Evolutionary conservation across 2,888 invertebrate genomes (phyloP).

Genomic region (Acleris holmiana): DNA sequence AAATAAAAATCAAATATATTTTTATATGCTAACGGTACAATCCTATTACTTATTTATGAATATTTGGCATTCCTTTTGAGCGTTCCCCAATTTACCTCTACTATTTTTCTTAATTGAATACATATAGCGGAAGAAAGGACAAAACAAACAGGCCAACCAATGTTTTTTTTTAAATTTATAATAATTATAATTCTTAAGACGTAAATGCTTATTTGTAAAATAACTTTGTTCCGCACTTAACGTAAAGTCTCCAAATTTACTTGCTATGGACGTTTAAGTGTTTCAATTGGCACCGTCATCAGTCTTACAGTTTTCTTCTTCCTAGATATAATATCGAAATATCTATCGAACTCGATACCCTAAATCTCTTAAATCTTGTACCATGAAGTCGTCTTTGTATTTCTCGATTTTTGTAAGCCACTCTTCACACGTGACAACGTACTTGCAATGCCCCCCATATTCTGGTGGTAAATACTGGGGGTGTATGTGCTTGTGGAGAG

Average conservation of each 20-base stretch:
- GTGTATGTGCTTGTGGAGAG: constrained; percentile 68
- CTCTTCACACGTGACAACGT: constrained; percentile 85
- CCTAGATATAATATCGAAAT: background rate
- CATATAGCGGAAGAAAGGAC: too few relatives aligned
- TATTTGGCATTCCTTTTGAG: too few relatives aligned
- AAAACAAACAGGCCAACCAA: too few relatives aligned
- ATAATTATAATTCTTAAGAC: too few relatives aligned
- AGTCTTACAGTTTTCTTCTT: constrained; percentile 15
- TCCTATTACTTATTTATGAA: too few relatives aligned
- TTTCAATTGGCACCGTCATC: constrained; percentile 23
- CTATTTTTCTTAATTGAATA: too few relatives aligned
- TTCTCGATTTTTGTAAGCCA: constrained; percentile 83
- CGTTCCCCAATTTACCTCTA: too few relatives aligned
- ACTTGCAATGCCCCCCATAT: constrained; percentile 78
- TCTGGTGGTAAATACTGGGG: constrained; percentile 68
- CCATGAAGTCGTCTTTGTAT: constrained; percentile 80
- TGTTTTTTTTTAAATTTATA: background rate
- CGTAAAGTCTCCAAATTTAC: background rate
- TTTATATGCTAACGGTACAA: too few relatives aligned
- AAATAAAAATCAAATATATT: too few relatives aligned
- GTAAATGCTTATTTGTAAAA: too few relatives aligned
- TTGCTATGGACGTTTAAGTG: too few relatives aligned
- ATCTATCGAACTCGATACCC: constrained; percentile 76
- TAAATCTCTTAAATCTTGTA: constrained; percentile 85
- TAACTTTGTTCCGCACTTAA: too few relatives aligned